Percentiles rank a stretch among this genome's conserved stretches.
phyloP scores from a whole-genome alignment of 2,888 invertebrate species.

The Bhutanitis thaidina region DNA sequence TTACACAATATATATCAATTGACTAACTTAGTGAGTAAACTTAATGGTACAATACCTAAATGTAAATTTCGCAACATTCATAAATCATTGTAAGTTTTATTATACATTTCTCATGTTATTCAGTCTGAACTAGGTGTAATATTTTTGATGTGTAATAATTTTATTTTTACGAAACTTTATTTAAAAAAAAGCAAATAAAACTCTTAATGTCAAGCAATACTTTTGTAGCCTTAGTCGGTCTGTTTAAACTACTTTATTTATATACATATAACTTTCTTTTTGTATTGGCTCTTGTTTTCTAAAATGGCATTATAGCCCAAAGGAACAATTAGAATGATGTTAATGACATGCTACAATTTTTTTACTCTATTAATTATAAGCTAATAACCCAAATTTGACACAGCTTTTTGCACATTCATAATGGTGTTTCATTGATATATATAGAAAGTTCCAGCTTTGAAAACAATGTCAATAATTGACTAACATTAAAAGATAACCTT shows the following conservation, averaged over 20 bases:
- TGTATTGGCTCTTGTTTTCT: slow-evolving; percentile 10
- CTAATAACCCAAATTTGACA: no score
- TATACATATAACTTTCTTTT: slow-evolving; percentile 8
- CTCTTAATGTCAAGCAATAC: slow-evolving; percentile 58
- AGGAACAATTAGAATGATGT: no score
- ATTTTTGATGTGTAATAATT: slow-evolving; percentile 1
- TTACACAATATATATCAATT: slow-evolving; percentile 13
- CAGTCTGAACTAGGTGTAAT: slow-evolving; percentile 1
- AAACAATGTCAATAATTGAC: no score
- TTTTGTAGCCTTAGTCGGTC: slow-evolving; percentile 64
- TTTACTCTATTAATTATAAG: no score
- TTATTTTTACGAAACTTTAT: slow-evolving; percentile 6
- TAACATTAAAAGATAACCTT: no score
- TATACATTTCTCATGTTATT: not conserved
- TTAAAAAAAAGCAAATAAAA: slow-evolving; percentile 8
- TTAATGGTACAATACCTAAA: slow-evolving; percentile 16
- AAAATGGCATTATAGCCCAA: not conserved
- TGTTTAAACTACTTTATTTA: slow-evolving; percentile 28
- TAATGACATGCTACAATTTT: no score
- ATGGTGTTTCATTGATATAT: no score
- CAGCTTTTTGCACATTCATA: no score
- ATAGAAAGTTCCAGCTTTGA: no score
- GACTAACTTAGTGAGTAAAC: slow-evolving; percentile 12
- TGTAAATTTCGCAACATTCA: slow-evolving; percentile 2
- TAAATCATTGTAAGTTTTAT: not conserved